Evolutionary conservation across 2,797 vertebrate genomes (phyloP), one percentile per base, ranked within the genome.

Genomic region (Galagoides demidoff): DNA sequence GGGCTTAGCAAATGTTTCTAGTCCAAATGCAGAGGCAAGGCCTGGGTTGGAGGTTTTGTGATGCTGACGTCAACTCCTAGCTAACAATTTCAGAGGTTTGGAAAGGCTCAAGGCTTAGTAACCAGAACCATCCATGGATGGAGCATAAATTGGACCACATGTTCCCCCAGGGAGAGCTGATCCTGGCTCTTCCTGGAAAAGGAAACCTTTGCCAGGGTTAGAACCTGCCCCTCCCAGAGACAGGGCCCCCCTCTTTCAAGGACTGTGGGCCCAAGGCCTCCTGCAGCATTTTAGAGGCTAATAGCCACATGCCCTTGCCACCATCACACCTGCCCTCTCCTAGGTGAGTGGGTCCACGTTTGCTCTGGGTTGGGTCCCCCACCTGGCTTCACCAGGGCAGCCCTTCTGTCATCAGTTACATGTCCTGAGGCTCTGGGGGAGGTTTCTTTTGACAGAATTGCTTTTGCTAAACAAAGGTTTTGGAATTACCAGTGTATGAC

Each of bases 81-180:
- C 55, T 94, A 70, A 57, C 74, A 90, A 64, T 94, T 89, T 64
- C 45, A 64, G 90, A 57, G 86, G n/a, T 76, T 95, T 89, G 45
- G 86, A 92, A 92, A 95, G 70, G 27, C 89, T 95, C 83, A 31
- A 95, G 92, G 94, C 83, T 91, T 90, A 92, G 45, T 96, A 96
- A 96, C 70, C 4, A 3, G 78, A 94, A 92, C 43, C 55, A 45
- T 70, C 19, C 1, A 17, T 71, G 76, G 11, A 23, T 23, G 34
- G 52, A 70, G 31, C 52, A 66, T 9, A 87, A 89, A 37, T 52
- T 39, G 57, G 22, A n/a, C 78, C 70, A 70, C 57, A 68, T 57
- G 49, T 45, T 91, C 64, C 45, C 57, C 64, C 11, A 1, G n/a
- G 14, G 43, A 94, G 17, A 43, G 81, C 55, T 93, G 66, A 71